These are phyloP conservation scores for Eufriesea mexicana DNA, from an alignment of 1,140 invertebrate species.

Conservation along the genomic window DNA sequence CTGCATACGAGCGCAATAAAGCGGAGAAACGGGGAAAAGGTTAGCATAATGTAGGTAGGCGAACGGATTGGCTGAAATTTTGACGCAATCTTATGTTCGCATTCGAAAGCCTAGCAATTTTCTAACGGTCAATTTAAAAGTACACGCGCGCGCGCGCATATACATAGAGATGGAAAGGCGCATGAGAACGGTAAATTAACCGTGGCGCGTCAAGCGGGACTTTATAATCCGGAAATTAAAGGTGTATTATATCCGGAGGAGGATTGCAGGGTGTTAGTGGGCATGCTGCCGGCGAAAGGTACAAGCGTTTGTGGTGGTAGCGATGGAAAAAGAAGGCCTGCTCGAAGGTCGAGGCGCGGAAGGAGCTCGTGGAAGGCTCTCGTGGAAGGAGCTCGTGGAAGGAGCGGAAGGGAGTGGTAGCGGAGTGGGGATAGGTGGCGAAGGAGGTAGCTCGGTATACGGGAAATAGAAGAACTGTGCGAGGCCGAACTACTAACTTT, in stretches of 20 bases:
- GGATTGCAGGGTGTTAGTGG: constrained; percentile 46
- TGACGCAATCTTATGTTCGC: constrained; percentile 6
- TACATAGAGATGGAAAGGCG: constrained; percentile 43
- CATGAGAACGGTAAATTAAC: constrained; percentile 78
- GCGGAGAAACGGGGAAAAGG: not conserved
- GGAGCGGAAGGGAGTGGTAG: not conserved
- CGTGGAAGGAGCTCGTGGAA: not conserved
- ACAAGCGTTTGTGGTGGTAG: constrained; percentile 18
- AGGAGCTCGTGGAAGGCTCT: constrained; percentile 6
- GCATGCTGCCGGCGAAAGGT: constrained; percentile 29
- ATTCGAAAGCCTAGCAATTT: not conserved
- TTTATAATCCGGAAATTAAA: constrained; percentile 82
- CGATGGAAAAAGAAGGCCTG: constrained; percentile 30
- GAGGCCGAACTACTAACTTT: constrained; percentile 76
- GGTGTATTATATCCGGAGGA: constrained; percentile 78
- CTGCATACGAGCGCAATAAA: not conserved
- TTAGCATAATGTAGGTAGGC: not conserved
- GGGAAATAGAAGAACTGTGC: constrained; percentile 61
- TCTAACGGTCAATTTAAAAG: not conserved
- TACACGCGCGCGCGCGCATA: too few relatives aligned
- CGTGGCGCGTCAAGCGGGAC: constrained; percentile 73
- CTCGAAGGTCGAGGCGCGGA: constrained; percentile 21
- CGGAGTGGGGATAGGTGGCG: constrained; percentile 20
- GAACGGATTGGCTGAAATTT: not conserved
- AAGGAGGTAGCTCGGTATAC: constrained; percentile 48